Percentiles rank a stretch among this genome's conserved stretches.
Conservation (phyloP, 2,797 vertebrate species). For the Mormyrus proboscirostris region DNA sequence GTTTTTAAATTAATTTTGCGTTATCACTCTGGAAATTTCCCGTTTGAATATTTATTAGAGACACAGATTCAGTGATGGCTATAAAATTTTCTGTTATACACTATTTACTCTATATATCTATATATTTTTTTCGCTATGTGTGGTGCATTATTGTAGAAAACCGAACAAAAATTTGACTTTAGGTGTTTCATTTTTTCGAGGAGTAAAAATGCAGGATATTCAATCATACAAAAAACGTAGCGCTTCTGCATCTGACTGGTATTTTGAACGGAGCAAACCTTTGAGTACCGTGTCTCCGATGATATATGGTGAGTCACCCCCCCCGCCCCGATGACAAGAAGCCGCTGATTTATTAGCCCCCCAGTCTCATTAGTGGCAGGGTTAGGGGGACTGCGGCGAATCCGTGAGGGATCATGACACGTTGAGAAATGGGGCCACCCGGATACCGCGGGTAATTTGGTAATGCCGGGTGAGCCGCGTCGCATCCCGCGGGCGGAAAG, state of each 20-base stretch:
- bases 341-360: constrained; percentile 4
- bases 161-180: not conserved
- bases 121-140: not conserved
- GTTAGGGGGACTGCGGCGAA: constrained; percentile 32
- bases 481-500: constrained; percentile 15
- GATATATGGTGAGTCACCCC: not conserved
- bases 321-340: not conserved
- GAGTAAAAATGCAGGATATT: not conserved
- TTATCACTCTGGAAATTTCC: not conserved
- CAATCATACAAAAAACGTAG: not conserved
- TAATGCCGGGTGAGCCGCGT: constrained; percentile 41
- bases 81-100: not conserved
- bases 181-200: not conserved
- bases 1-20: not conserved
- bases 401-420: constrained; percentile 45
- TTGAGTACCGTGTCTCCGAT: not conserved
- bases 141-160: not conserved
- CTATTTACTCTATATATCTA: not conserved
- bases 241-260: not conserved
- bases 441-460: constrained; percentile 48
- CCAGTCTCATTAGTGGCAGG: constrained; percentile 2
- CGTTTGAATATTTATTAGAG: not conserved
- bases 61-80: not conserved
- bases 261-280: not conserved
- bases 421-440: constrained; percentile 42